Conservation (phyloP, 1,140 invertebrate species). For the Dinoponera quadriceps region DNA sequence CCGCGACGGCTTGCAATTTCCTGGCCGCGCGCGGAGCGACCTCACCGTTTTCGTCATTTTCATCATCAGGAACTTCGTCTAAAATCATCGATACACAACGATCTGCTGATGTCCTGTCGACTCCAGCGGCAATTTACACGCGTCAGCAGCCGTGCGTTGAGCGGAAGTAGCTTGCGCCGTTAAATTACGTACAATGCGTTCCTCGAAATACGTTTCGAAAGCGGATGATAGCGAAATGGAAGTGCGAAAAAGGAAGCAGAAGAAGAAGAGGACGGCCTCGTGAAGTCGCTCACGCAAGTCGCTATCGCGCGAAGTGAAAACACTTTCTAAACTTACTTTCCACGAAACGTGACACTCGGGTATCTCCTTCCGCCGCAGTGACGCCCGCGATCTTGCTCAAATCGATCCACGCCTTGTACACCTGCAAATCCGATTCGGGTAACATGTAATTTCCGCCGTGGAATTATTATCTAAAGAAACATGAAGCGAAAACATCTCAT, state of each 20-base stretch:
- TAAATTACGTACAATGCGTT: no score
- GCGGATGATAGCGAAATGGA: background rate
- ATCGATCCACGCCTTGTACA: slow-evolving; percentile 84
- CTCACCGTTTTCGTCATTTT: background rate
- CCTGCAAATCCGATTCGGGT: slow-evolving; percentile 72
- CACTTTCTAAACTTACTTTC: slow-evolving; percentile 67
- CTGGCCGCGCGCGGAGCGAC: background rate
- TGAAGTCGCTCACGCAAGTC: background rate
- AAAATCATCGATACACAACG: slow-evolving; percentile 43
- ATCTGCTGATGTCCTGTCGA: background rate
- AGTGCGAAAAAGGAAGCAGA: no score
- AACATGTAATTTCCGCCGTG: background rate
- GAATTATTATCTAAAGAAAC: no score
- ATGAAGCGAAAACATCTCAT: no score
- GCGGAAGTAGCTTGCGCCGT: background rate
- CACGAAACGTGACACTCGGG: slow-evolving; percentile 38
- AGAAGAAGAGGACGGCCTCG: no score
- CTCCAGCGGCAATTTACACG: background rate
- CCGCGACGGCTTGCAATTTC: slow-evolving; percentile 80
- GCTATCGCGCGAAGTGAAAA: background rate
- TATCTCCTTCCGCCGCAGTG: background rate
- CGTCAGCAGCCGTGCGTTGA: background rate
- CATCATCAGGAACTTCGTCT: slow-evolving; percentile 44
- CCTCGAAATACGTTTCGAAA: background rate
- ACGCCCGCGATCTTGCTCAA: slow-evolving; percentile 55